A percentile compares a stretch with the other conserved stretches of the same genome.
phyloP scores from a whole-genome alignment of 2,888 invertebrate genomes.

The Cheiracanthium punctorium region DNA sequence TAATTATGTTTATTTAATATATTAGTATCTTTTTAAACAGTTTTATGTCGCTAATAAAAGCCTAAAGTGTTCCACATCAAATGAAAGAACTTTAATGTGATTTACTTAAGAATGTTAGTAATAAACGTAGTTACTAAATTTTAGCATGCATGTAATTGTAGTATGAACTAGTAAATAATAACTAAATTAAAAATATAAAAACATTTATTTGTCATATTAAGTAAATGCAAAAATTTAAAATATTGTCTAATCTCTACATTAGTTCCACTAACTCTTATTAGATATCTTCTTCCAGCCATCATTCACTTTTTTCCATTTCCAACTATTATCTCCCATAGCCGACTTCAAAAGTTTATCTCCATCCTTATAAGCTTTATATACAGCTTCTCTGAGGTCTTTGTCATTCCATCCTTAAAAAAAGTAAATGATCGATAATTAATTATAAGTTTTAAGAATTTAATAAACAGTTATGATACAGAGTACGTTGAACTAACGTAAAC shows the following conservation, averaged over 20 bases:
- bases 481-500: too few relatives aligned
- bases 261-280: slow-evolving; percentile 11
- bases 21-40: too few relatives aligned
- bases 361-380: slow-evolving; percentile 5
- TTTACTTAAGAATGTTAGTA: too few relatives aligned
- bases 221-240: background rate
- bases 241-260: background rate
- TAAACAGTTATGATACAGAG: too few relatives aligned
- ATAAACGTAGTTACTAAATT: background rate
- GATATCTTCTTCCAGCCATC: slow-evolving; percentile 13
- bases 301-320: slow-evolving; percentile 15
- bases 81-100: too few relatives aligned
- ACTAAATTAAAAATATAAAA: background rate
- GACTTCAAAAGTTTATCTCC: background rate
- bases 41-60: too few relatives aligned
- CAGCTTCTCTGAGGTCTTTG: background rate
- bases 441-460: too few relatives aligned
- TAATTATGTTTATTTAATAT: too few relatives aligned
- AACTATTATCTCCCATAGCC: background rate
- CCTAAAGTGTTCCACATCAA: too few relatives aligned
- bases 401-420: background rate
- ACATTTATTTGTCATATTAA: background rate
- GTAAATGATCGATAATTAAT: too few relatives aligned
- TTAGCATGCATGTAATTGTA: background rate
- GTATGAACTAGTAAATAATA: background rate